Conservation (phyloP, 1,140 invertebrate genomes). For the Reticulitermes speratus region DNA sequence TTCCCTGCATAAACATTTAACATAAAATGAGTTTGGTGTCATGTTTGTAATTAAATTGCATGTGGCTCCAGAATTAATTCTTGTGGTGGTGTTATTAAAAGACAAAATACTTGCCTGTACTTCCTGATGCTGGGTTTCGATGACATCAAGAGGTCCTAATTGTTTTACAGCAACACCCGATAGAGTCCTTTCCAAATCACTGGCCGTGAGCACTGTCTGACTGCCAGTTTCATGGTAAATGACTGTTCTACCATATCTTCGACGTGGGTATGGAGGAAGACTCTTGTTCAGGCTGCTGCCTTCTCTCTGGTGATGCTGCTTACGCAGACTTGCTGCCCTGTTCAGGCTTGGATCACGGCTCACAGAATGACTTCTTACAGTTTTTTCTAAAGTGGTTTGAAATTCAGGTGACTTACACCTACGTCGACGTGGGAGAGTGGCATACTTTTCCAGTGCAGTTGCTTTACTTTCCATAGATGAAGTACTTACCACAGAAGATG, state of each 20-base stretch:
- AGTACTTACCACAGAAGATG: neutral
- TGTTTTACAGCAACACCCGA: slow-evolving; percentile 55
- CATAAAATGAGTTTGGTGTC: too few species aligned
- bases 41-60: too few species aligned
- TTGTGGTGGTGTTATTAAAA: neutral
- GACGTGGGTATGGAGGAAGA: slow-evolving; percentile 52
- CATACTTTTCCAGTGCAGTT: slow-evolving; percentile 65
- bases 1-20: too few species aligned
- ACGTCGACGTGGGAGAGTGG: slow-evolving; percentile 69
- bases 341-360: slow-evolving; percentile 47
- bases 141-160: slow-evolving; percentile 38
- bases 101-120: slow-evolving; percentile 47
- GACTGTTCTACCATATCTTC: slow-evolving; percentile 51
- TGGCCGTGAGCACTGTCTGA: slow-evolving; percentile 70
- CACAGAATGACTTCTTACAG: slow-evolving; percentile 38
- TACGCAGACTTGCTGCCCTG: slow-evolving; percentile 41
- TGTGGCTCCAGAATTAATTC: too few species aligned
- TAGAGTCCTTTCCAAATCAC: slow-evolving; percentile 68
- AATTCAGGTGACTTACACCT: slow-evolving; percentile 39
- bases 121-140: slow-evolving; percentile 40
- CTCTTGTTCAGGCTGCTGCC: slow-evolving; percentile 45
- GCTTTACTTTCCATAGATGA: slow-evolving; percentile 48
- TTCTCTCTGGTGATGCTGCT: slow-evolving; percentile 37
- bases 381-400: neutral
- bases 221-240: slow-evolving; percentile 76